Evolutionary conservation across 2,888 invertebrate species (phyloP).

Genomic region (Trissonchulus sp.): DNA sequence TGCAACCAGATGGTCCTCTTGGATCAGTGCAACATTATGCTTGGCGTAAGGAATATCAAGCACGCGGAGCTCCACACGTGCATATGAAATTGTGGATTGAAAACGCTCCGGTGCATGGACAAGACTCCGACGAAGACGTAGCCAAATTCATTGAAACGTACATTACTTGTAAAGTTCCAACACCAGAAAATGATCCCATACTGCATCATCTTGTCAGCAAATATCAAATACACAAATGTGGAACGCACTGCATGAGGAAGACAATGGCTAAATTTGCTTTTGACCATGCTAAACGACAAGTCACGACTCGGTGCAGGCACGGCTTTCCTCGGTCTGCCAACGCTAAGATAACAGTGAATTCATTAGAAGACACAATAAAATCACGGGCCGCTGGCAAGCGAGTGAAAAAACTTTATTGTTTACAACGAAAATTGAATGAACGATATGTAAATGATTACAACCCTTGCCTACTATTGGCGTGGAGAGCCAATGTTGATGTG

Average conservation of each 20-base stretch:
- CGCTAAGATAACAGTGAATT: too few relatives aligned
- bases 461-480: too few relatives aligned
- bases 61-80: background rate
- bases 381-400: too few relatives aligned
- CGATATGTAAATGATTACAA: too few relatives aligned
- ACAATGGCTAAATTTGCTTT: too few relatives aligned
- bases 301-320: too few relatives aligned
- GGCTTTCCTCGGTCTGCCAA: too few relatives aligned
- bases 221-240: slow-evolving; percentile 22
- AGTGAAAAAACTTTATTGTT: too few relatives aligned
- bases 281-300: too few relatives aligned
- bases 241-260: too few relatives aligned
- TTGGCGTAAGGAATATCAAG: background rate
- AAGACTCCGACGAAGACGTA: background rate
- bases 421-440: too few relatives aligned
- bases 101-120: background rate
- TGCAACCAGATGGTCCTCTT: background rate
- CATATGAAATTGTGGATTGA: background rate
- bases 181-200: background rate
- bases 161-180: slow-evolving; percentile 5
- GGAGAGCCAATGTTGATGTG: slow-evolving; percentile 28
- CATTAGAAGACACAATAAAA: too few relatives aligned
- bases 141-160: background rate
- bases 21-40: background rate
- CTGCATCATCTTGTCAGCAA: slow-evolving; percentile 2